phyloP scores from a whole-genome alignment of 1,140 invertebrate species.

The Anthonomus grandis region DNA sequence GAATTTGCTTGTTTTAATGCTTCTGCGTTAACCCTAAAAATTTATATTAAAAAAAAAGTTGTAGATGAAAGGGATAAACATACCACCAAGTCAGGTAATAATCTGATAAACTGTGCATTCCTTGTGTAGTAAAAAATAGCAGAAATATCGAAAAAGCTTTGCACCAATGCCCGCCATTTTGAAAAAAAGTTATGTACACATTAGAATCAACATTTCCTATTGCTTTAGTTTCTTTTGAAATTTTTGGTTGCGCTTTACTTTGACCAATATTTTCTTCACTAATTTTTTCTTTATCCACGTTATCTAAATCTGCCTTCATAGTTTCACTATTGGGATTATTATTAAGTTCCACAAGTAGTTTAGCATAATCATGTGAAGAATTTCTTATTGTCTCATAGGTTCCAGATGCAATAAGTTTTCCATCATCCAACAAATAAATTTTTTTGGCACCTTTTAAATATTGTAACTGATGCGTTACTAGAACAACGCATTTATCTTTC shows the following conservation, averaged over 20 bases:
- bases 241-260: background rate
- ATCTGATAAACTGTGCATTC: conserved; percentile 8
- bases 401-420: conserved; percentile 55
- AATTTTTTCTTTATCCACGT: background rate
- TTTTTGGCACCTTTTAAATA: conserved; percentile 74
- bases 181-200: conserved; percentile 61
- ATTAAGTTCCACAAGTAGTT: conserved; percentile 53
- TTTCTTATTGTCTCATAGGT: conserved; percentile 48
- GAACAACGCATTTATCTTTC: conserved; percentile 66
- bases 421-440: conserved; percentile 62
- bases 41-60: background rate
- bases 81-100: conserved; percentile 24
- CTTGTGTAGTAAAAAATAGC: conserved; percentile 10
- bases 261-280: background rate
- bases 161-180: conserved; percentile 51
- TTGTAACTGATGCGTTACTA: conserved; percentile 87
- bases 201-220: conserved; percentile 55
- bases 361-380: conserved; percentile 47
- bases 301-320: background rate
- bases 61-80: conserved; percentile 5
- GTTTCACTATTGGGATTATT: conserved; percentile 41
- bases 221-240: conserved; percentile 30
- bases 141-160: conserved; percentile 4
- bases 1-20: conserved; percentile 5
- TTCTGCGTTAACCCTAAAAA: conserved; percentile 20